These are phyloP conservation scores for Parauchenoglanis ngamensis DNA, from an alignment of 2,797 vertebrate genomes.

Conservation along the genomic window DNA sequence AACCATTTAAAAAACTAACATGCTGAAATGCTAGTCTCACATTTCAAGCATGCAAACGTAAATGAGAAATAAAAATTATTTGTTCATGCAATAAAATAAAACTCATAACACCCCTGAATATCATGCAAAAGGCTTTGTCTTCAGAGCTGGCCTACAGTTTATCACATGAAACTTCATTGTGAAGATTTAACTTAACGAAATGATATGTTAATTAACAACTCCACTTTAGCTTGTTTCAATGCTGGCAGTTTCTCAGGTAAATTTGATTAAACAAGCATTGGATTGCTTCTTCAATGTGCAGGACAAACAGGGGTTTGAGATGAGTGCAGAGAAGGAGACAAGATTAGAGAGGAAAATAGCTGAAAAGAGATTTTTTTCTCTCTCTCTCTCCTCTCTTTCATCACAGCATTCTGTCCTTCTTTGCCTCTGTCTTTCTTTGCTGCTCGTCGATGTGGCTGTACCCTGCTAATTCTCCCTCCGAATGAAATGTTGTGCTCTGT, in stretches of 20 bases:
- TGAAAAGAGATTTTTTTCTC: conserved; percentile 18
- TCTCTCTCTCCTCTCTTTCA: conserved; percentile 32
- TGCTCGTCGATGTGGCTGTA: conserved; percentile 42
- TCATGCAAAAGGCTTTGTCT: not conserved
- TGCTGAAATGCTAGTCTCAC: conserved; percentile 36
- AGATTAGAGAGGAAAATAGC: conserved; percentile 36
- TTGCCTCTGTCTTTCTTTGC: not conserved
- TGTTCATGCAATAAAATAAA: conserved; percentile 11
- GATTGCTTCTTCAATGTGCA: conserved; percentile 54
- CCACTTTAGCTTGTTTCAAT: conserved; percentile 19
- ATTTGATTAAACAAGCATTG: conserved; percentile 10
- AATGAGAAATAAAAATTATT: conserved; percentile 15
- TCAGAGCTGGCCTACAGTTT: not conserved
- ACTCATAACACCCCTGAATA: not conserved
- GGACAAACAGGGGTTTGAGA: conserved; percentile 57
- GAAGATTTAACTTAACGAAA: conserved; percentile 15
- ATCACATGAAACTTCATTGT: not conserved
- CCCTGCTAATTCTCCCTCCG: conserved; percentile 55
- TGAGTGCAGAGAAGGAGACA: conserved; percentile 49
- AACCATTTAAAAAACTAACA: conserved; percentile 8
- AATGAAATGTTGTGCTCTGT: conserved; percentile 72
- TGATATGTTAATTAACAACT: conserved; percentile 13
- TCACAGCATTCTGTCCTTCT: conserved; percentile 25
- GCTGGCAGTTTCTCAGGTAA: conserved; percentile 41
- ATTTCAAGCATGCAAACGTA: conserved; percentile 44